Evolutionary conservation across 1,140 invertebrate species (phyloP).

Genomic region (Leptoteleia sp.): DNA sequence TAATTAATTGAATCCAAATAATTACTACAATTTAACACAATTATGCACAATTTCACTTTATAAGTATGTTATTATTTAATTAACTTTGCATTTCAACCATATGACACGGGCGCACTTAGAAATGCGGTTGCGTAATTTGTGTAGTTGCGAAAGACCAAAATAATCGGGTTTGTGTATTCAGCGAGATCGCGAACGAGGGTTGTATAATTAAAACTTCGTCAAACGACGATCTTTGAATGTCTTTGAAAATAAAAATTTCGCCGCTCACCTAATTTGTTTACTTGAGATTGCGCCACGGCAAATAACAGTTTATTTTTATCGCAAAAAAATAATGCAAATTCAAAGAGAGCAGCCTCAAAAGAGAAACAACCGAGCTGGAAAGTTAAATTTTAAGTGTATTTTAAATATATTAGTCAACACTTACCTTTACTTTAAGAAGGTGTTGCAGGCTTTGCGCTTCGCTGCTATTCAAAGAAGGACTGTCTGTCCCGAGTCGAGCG

Average conservation of each 20-base stretch:
- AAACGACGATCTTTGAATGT: too few species aligned
- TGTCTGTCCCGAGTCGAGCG: conserved; percentile 87
- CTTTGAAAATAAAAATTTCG: too few species aligned
- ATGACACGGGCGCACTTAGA: neutral
- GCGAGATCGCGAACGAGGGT: too few species aligned
- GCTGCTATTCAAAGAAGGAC: conserved; percentile 79
- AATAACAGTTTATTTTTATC: too few species aligned
- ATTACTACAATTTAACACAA: conserved; percentile 19
- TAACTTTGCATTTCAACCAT: conserved; percentile 15
- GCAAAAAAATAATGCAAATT: too few species aligned
- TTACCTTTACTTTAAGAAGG: conserved; percentile 80
- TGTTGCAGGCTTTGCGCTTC: conserved; percentile 78
- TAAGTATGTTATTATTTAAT: conserved; percentile 3
- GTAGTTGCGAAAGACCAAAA: too few species aligned
- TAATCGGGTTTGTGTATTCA: too few species aligned
- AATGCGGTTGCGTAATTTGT: too few species aligned
- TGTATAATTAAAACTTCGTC: too few species aligned
- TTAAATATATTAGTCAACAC: conserved; percentile 59
- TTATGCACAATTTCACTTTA: neutral
- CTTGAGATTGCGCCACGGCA: too few species aligned
- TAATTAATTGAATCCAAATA: conserved; percentile 22
- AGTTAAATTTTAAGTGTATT: conserved; percentile 39
- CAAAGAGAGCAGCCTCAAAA: too few species aligned
- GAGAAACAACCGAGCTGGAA: neutral
- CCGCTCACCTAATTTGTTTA: too few species aligned